Conservation (phyloP, 64 coral and sea anemone species). For the Stylophora pistillata region DNA sequence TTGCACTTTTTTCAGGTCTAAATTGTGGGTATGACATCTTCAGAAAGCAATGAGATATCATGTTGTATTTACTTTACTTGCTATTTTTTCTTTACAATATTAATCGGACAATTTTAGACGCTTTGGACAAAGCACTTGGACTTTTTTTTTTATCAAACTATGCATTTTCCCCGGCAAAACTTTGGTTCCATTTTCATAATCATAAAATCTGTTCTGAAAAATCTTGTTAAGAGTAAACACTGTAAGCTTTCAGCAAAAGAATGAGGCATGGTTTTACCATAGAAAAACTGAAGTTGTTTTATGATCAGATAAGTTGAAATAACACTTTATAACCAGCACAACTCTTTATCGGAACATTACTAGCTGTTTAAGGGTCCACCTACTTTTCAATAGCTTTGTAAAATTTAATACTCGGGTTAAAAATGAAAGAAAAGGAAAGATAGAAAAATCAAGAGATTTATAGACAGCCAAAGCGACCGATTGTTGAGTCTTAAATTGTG, state of each 20-base stretch:
- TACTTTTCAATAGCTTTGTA: no score
- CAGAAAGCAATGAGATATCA: slow-evolving; percentile 18
- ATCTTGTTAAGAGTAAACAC: no score
- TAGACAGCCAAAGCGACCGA: no score
- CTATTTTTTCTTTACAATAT: slow-evolving; percentile 29
- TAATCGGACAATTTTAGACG: slow-evolving; percentile 22
- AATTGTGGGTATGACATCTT: slow-evolving; percentile 13
- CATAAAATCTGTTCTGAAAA: neutral
- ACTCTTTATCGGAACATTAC: no score
- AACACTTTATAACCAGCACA: no score
- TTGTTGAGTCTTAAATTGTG: neutral
- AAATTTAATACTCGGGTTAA: no score
- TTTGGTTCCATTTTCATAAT: neutral
- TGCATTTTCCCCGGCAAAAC: neutral
- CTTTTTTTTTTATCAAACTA: neutral
- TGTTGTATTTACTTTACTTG: slow-evolving; percentile 12
- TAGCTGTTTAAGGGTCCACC: no score
- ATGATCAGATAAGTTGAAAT: neutral
- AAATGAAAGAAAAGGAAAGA: no score
- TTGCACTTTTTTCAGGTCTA: slow-evolving; percentile 33
- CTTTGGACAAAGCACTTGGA: neutral
- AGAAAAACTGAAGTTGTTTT: no score
- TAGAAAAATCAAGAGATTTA: no score
- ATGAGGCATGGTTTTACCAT: no score
- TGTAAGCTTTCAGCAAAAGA: no score